phyloP scores from a whole-genome alignment of 2,113 vertebrate species.

The Turdus rufiventris region DNA sequence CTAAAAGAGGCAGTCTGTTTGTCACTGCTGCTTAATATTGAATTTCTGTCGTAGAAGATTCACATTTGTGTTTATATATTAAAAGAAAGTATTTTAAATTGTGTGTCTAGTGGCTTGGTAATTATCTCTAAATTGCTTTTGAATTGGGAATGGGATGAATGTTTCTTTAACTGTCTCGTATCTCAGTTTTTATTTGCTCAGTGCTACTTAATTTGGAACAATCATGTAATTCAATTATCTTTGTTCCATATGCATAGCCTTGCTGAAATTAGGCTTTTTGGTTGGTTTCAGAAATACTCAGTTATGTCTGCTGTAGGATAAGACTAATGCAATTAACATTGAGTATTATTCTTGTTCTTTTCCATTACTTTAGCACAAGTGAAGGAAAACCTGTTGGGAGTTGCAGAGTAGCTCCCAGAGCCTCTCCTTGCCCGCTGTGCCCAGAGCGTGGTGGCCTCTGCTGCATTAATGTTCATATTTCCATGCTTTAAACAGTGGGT shows the following conservation, averaged over 20 bases:
- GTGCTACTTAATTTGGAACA: neutral
- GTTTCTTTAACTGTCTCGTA: neutral
- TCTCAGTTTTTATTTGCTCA: neutral
- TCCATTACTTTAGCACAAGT: neutral
- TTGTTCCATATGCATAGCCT: neutral
- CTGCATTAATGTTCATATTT: neutral
- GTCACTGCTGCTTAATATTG: neutral
- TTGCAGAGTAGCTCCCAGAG: no score
- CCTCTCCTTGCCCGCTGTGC: rapidly evolving
- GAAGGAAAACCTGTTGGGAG: neutral
- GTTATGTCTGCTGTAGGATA: neutral
- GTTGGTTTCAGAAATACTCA: neutral
- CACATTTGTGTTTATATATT: neutral
- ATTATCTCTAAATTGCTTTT: conserved; percentile 15
- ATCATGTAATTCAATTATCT: conserved; percentile 5
- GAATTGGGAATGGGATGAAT: neutral
- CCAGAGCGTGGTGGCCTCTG: rapidly evolving
- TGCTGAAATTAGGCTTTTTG: neutral
- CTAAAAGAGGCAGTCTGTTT: neutral
- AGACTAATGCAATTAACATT: neutral
- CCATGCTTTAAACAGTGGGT: neutral
- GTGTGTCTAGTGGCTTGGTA: neutral
- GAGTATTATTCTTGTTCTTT: neutral
- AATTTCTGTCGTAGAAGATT: neutral
- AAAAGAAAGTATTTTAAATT: neutral